Conservation (phyloP, 2,113 vertebrate genomes). For the Psittacula cyanocephala region DNA sequence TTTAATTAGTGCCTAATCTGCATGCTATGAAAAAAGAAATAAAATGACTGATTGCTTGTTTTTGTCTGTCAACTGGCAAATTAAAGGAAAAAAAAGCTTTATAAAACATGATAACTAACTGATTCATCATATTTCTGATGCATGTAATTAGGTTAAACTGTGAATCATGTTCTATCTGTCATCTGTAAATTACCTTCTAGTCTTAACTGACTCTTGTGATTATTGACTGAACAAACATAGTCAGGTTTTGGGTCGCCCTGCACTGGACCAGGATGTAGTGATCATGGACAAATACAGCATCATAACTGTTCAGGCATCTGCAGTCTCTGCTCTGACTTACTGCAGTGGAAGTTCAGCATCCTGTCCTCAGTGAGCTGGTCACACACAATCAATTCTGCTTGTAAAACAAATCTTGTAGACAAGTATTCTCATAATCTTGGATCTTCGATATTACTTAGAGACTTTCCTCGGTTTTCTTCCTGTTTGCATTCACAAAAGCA, state of each 20-base stretch:
- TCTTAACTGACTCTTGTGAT: background rate
- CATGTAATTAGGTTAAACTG: background rate
- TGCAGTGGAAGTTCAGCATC: background rate
- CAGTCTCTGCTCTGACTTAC: background rate
- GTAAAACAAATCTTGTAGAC: background rate
- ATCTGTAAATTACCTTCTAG: background rate
- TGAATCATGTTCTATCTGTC: background rate
- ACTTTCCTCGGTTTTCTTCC: background rate
- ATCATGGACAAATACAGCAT: background rate
- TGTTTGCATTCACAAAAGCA: background rate
- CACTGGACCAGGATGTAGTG: background rate
- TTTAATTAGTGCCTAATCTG: background rate
- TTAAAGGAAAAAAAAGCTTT: background rate
- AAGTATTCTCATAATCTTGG: background rate
- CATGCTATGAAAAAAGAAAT: background rate
- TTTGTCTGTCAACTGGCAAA: background rate
- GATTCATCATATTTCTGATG: background rate
- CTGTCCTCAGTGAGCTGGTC: background rate
- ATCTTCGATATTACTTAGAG: background rate
- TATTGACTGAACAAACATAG: background rate
- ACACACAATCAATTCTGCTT: background rate
- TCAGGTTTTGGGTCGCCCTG: background rate
- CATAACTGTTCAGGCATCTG: background rate
- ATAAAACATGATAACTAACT: background rate
- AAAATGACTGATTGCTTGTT: background rate